Evolutionary conservation across 2,888 invertebrate genomes (phyloP).

Genomic region (Drosophila nigritarsus): DNA sequence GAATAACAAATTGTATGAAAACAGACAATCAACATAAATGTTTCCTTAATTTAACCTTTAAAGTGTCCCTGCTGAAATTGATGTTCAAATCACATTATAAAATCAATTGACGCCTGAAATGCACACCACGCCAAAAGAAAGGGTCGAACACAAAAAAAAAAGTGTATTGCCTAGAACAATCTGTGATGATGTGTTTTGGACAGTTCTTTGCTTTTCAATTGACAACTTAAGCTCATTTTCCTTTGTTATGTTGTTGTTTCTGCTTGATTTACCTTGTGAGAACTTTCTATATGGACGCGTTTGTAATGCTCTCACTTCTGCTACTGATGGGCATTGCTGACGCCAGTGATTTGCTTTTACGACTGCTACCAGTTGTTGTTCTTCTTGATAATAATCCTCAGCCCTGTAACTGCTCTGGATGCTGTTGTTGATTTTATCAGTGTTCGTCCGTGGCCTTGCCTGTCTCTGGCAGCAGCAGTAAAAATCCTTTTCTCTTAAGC

Average conservation of each 20-base stretch:
- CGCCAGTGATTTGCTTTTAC: constrained; percentile 42
- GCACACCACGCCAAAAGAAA: background rate
- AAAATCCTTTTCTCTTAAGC: constrained; percentile 47
- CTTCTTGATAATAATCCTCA: constrained; percentile 58
- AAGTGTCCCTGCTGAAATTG: background rate
- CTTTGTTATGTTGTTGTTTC: constrained; percentile 41
- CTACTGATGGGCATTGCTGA: constrained; percentile 42
- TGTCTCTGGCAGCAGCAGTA: constrained; percentile 15
- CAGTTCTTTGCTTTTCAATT: constrained; percentile 31
- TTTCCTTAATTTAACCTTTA: background rate
- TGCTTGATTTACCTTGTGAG: constrained; percentile 65
- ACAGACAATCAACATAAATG: background rate
- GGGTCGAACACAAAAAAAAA: constrained; percentile 1
- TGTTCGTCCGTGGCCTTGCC: constrained; percentile 11
- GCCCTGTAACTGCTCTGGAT: constrained; percentile 20
- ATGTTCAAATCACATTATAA: constrained; percentile 2
- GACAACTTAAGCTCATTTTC: constrained; percentile 52
- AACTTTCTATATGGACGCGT: constrained; percentile 24
- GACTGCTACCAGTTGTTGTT: constrained; percentile 29
- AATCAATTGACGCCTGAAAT: background rate
- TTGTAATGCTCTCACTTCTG: constrained; percentile 22
- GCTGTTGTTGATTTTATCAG: constrained; percentile 40
- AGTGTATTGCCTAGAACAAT: background rate
- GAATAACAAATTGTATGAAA: background rate
- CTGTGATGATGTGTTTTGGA: constrained; percentile 20